Percentiles rank a stretch among this genome's conserved stretches.
Conservation (phyloP, 2,113 vertebrate species). For the Thermophis baileyi region DNA sequence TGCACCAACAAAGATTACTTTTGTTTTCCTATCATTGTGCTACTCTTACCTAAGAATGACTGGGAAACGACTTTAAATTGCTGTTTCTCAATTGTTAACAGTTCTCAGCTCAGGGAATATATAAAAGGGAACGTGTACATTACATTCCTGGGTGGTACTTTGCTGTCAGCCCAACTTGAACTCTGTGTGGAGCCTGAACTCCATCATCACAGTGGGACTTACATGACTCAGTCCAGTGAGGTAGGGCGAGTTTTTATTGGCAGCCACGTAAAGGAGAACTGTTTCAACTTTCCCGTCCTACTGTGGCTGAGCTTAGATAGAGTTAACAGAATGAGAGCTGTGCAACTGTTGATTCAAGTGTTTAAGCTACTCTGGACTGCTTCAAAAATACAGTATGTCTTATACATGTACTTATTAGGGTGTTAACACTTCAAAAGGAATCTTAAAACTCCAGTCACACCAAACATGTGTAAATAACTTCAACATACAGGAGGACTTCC, state of each 20-base stretch:
- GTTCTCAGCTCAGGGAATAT: constrained; percentile 61
- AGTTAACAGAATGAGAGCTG: constrained; percentile 63
- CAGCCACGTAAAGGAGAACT: constrained; percentile 62
- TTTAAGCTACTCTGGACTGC: constrained; percentile 32
- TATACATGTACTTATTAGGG: constrained; percentile 26
- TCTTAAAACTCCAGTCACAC: neutral
- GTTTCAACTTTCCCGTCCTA: constrained; percentile 74
- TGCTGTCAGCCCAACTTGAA: constrained; percentile 61
- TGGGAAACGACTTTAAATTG: constrained; percentile 64
- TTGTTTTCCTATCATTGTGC: constrained; percentile 59
- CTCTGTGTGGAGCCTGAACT: constrained; percentile 69
- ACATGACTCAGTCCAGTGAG: constrained; percentile 61
- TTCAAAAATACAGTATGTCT: constrained; percentile 38
- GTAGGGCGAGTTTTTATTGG: constrained; percentile 73
- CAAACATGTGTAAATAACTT: neutral
- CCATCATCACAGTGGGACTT: constrained; percentile 75
- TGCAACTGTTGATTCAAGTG: constrained; percentile 53
- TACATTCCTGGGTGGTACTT: constrained; percentile 61
- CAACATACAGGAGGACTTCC: neutral
- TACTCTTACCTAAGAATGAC: constrained; percentile 58
- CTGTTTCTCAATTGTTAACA: constrained; percentile 67
- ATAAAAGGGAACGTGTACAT: constrained; percentile 54
- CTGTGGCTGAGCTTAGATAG: constrained; percentile 66
- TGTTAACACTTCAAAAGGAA: constrained; percentile 14
- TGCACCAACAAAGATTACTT: constrained; percentile 62